phyloP scores from a whole-genome alignment of 2,888 invertebrate genomes.

The Ischnura elegans region DNA sequence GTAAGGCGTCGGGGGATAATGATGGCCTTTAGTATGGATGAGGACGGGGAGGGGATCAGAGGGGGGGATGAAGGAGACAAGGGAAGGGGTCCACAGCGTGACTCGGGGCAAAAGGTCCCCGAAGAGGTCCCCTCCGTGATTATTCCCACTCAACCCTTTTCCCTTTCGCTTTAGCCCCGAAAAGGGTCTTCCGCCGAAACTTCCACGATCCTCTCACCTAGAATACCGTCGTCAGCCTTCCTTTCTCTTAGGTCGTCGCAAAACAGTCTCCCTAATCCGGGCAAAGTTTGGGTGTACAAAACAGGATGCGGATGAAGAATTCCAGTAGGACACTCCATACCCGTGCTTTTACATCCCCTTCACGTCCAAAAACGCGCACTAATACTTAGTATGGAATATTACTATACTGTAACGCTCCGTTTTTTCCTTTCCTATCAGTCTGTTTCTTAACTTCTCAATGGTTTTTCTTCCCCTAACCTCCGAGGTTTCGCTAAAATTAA shows the following conservation, averaged over 20 bases:
- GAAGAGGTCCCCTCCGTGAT: constrained; percentile 6
- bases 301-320: too few species aligned
- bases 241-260: not conserved
- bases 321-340: too few species aligned
- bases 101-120: not conserved
- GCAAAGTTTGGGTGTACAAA: too few species aligned
- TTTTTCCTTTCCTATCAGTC: too few species aligned
- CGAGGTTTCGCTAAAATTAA: too few species aligned
- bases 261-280: too few species aligned
- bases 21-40: not conserved
- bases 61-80: not conserved
- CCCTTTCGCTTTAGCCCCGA: not conserved
- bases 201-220: not conserved
- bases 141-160: not conserved
- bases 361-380: too few species aligned
- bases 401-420: too few species aligned
- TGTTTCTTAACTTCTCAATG: too few species aligned
- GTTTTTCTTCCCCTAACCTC: too few species aligned
- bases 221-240: not conserved
- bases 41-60: not conserved
- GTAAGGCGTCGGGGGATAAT: not conserved
- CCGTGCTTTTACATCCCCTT: too few species aligned
- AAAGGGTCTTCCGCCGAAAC: not conserved
- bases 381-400: too few species aligned
- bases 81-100: not conserved